phyloP scores from a whole-genome alignment of 1,140 invertebrate species.

The Ips typographus region DNA sequence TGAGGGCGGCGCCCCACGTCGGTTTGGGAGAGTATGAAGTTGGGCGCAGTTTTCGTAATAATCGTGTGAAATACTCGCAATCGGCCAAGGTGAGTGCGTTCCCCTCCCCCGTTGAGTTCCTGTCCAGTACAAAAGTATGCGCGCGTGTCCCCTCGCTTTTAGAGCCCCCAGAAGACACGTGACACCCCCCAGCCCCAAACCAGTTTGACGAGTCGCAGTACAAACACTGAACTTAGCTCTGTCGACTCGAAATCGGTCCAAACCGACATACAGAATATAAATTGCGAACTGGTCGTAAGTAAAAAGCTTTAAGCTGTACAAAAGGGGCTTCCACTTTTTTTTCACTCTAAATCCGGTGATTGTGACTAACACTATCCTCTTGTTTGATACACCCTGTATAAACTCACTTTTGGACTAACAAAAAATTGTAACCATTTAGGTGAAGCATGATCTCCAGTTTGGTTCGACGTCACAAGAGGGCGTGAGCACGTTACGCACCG shows the following conservation, averaged over 20 bases:
- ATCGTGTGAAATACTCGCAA: not conserved
- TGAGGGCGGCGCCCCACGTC: slow-evolving; percentile 54
- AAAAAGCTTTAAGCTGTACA: slow-evolving; percentile 11
- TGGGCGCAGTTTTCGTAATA: not conserved
- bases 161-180: slow-evolving; percentile 7
- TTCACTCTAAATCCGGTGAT: not conserved
- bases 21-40: slow-evolving; percentile 60
- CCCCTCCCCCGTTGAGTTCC: not conserved
- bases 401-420: not conserved
- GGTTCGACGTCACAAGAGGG: slow-evolving; percentile 13
- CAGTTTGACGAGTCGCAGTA: not conserved
- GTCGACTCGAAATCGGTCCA: slow-evolving; percentile 43
- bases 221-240: slow-evolving; percentile 7
- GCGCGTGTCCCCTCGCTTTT: no score
- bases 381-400: no score
- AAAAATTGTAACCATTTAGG: not conserved
- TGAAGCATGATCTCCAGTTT: slow-evolving; percentile 20
- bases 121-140: no score
- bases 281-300: slow-evolving; percentile 46
- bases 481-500: slow-evolving; percentile 26
- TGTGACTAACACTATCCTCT: not conserved
- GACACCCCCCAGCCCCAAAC: not conserved
- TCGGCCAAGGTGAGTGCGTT: not conserved
- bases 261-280: slow-evolving; percentile 50
- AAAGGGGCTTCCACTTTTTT: not conserved